These are phyloP conservation scores for Falcunculus frontatus DNA, from an alignment of 2,113 vertebrate genomes.

Conservation along the genomic window DNA sequence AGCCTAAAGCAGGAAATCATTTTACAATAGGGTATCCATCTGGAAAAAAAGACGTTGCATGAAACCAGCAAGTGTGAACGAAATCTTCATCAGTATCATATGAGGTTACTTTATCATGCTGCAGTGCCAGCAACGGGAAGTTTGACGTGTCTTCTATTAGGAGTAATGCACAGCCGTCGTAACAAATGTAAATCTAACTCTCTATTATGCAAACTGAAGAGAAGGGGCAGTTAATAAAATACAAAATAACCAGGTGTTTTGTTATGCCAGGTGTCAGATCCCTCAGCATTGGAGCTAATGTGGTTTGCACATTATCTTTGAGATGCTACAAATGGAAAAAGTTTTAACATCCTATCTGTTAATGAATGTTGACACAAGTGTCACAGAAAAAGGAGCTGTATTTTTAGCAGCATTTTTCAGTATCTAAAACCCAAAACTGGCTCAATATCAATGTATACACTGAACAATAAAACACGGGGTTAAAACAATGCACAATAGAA, in stretches of 20 bases:
- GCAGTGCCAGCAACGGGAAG: not conserved
- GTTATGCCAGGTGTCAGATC: slow-evolving; percentile 14
- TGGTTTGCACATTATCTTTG: not conserved
- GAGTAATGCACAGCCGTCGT: slow-evolving; percentile 50
- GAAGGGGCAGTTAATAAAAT: slow-evolving; percentile 71
- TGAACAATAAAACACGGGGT: not conserved
- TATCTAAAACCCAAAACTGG: not conserved
- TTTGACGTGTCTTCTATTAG: slow-evolving; percentile 61
- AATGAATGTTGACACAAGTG: not conserved
- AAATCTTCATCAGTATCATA: slow-evolving; percentile 71
- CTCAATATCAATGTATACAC: not conserved
- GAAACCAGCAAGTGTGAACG: slow-evolving; percentile 71
- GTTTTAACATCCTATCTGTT: not conserved
- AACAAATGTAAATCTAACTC: slow-evolving; percentile 71
- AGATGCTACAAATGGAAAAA: not conserved
- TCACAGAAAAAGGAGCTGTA: not conserved
- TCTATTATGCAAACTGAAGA: slow-evolving; percentile 68
- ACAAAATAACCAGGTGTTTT: slow-evolving; percentile 59
- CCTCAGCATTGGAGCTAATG: not conserved
- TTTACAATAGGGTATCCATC: slow-evolving; percentile 75
- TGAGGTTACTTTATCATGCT: slow-evolving; percentile 65
- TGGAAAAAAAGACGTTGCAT: slow-evolving; percentile 74
- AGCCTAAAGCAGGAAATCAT: slow-evolving; percentile 73
- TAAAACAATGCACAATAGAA: slow-evolving; percentile 20
- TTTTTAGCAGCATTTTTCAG: not conserved